Evolutionary conservation across 2,797 vertebrate species (phyloP).

Genomic region (Epinephelus awoara): DNA sequence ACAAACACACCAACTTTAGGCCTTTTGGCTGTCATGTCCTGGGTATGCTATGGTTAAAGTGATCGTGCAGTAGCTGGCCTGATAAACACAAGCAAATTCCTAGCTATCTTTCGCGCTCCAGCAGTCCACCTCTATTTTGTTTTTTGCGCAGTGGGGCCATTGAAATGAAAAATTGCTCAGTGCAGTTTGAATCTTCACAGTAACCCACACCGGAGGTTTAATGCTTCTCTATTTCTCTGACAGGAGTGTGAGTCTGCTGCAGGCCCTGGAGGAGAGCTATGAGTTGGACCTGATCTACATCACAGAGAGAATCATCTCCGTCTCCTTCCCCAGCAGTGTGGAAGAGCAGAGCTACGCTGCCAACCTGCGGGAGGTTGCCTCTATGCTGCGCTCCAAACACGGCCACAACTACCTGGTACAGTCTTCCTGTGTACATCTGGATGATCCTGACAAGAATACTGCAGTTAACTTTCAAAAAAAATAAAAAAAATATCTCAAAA

Average conservation of each 20-base stretch:
- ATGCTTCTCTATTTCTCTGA: neutral
- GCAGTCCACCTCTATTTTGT: neutral
- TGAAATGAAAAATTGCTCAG: neutral
- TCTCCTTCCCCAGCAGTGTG: constrained; percentile 91
- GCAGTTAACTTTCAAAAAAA: neutral
- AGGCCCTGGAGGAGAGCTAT: constrained; percentile 93
- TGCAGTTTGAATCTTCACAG: neutral
- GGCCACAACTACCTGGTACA: constrained; percentile 95
- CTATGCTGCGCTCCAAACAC: constrained; percentile 98
- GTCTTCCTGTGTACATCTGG: neutral
- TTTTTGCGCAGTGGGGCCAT: neutral
- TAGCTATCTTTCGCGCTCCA: neutral
- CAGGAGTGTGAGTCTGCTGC: constrained; percentile 91
- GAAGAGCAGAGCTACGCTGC: constrained; percentile 93
- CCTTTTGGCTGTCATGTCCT: neutral
- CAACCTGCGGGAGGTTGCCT: constrained; percentile 95
- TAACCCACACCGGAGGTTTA: neutral
- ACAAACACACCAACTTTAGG: neutral
- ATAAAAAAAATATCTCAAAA: neutral
- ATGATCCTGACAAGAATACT: no score
- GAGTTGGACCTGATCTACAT: constrained; percentile 98
- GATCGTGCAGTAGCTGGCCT: neutral
- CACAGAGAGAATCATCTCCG: constrained; percentile 97
- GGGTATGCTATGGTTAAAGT: neutral
- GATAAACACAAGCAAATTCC: constrained; percentile 19